Conservation (phyloP, 1,140 invertebrate genomes). For the Rhyzopertha dominica region DNA sequence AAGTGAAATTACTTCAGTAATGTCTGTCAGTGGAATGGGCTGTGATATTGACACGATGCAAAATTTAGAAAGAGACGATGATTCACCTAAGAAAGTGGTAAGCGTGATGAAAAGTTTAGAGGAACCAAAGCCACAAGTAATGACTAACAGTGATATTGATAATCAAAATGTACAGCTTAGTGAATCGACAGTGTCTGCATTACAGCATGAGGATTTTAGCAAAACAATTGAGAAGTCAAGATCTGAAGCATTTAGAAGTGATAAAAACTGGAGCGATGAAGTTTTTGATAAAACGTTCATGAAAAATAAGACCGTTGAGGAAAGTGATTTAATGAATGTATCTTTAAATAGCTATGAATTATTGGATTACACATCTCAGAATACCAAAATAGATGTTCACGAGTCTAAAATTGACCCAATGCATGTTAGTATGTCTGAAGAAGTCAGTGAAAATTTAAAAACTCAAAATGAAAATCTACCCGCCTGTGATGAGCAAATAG, state of each 20-base stretch:
- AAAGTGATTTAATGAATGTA: conserved; percentile 41
- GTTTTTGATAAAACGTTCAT: too few relatives aligned
- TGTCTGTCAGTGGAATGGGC: conserved; percentile 45
- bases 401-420: conserved; percentile 29
- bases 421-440: conserved; percentile 43
- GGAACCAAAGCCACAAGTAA: conserved; percentile 37
- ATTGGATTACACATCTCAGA: conserved; percentile 42
- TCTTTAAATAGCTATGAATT: conserved; percentile 44
- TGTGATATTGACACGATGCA: conserved; percentile 39
- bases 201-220: too few relatives aligned
- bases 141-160: conserved; percentile 52
- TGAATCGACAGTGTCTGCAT: too few relatives aligned
- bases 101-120: conserved; percentile 22
- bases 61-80: conserved; percentile 13
- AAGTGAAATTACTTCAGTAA: conserved; percentile 50
- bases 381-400: conserved; percentile 25
- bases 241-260: too few relatives aligned
- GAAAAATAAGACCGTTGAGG: too few relatives aligned
- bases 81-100: background rate
- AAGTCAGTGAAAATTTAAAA: conserved; percentile 43
- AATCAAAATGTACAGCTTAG: conserved; percentile 54
- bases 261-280: too few relatives aligned
- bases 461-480: conserved; percentile 18
- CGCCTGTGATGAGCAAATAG: conserved; percentile 48
- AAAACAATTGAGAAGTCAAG: too few relatives aligned